Evolutionary conservation across 2,113 vertebrate species (phyloP), one percentile per base, ranked within the genome.

Genomic region (Hypocryptadius cinnamomeus): DNA sequence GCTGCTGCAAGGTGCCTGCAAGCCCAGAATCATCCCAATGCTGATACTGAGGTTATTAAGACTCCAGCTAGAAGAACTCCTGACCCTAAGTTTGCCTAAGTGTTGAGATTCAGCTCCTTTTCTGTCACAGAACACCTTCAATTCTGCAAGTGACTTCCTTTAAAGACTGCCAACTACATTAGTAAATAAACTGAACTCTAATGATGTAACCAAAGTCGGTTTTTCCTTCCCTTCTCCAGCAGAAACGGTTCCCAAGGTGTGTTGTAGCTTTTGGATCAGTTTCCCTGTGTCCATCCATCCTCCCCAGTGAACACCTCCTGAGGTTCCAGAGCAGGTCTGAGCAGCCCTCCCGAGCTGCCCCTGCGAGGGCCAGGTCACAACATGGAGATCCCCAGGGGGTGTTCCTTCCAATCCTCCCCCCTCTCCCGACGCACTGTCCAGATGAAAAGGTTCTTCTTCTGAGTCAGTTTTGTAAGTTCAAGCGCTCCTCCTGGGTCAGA

Each of bases 401-500:
- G 79, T 94, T 95, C 95, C 90, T 80, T 28, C n/a, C 91, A 60
- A 31, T 90, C 89, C 95, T 92, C 83, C 92, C 92, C 92, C 92
- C 84, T 89, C 92, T 96, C 92, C 78, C 89, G 54, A 86, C 51
- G 92, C 72, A 57, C 93, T 66, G 90, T 97, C 96, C 83, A 91
- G 92, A 95, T 94, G 84, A 95, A 94, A 92, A 96, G 91, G 90
- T 95, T 88, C 87, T 93, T 92, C 96, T 96, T 95, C 93, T 66
- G 95, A 92, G 91, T 96, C 95, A 95, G 96, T 97, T 97, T 96
- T 96, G 77, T 92, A 97, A 98, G 93, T 98, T 98, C 97, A 97
- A 95, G 96, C 96, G 84, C 97, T 98, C 98, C 98, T 98, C 97
- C 98, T 97, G 98, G 98, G 98, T 98, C 98, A 98, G 97, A 97